These are phyloP conservation scores for Leptopterna dolabrata DNA, from an alignment of 2,888 invertebrate genomes.

Conservation along the genomic window DNA sequence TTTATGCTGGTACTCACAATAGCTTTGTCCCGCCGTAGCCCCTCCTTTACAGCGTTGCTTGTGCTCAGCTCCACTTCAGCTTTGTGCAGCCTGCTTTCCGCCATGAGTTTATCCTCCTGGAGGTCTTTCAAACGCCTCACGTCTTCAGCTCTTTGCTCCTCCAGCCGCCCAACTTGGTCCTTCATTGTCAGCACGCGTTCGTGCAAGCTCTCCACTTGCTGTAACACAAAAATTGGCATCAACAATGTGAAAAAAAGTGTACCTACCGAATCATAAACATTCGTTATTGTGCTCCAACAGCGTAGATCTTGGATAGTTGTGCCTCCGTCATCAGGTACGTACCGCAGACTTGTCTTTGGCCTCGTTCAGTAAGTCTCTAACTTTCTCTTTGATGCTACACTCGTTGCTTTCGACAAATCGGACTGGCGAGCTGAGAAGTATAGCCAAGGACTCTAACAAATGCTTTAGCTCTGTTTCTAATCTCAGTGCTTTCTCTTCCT, in stretches of 20 bases:
- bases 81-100: conserved; percentile 82
- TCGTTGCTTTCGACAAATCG: conserved; percentile 83
- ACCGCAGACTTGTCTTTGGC: conserved; percentile 82
- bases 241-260: conserved; percentile 15
- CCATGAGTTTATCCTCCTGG: conserved; percentile 80
- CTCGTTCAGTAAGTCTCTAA: conserved; percentile 80
- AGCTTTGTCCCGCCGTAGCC: conserved; percentile 80
- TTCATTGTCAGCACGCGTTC: conserved; percentile 80
- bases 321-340: conserved; percentile 62
- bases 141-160: conserved; percentile 75
- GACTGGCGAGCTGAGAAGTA: conserved; percentile 77
- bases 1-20: conserved; percentile 77
- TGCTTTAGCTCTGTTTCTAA: conserved; percentile 77
- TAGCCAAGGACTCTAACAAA: conserved; percentile 78
- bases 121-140: conserved; percentile 74
- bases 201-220: conserved; percentile 82
- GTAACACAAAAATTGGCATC: conserved; percentile 47
- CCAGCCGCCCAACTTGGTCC: conserved; percentile 77
- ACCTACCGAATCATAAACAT: neutral
- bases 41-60: conserved; percentile 78
- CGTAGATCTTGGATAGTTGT: neutral
- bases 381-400: conserved; percentile 81
- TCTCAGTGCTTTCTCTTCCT: conserved; percentile 77
- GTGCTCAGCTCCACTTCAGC: conserved; percentile 82
- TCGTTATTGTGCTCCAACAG: too few relatives aligned